Percentiles rank a stretch among this genome's conserved stretches.
phyloP scores from a whole-genome alignment of 2,888 invertebrate genomes.

The Scaptomyza flava region DNA sequence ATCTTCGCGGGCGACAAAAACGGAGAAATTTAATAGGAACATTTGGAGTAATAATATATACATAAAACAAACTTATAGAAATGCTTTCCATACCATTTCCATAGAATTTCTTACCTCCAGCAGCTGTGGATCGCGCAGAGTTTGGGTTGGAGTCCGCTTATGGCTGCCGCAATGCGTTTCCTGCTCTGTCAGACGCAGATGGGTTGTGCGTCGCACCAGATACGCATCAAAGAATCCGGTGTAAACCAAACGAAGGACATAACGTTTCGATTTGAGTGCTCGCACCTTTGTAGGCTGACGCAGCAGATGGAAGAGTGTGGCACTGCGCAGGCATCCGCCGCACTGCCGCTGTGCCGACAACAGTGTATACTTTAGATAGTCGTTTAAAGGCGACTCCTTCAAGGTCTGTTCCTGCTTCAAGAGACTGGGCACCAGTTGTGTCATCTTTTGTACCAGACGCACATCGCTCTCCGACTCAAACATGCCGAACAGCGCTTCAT shows the following conservation, averaged over 20 bases:
- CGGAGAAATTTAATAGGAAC: background rate
- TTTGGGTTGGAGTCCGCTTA: slow-evolving; percentile 11
- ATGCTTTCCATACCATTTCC: too few species aligned
- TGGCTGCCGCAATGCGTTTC: slow-evolving; percentile 13
- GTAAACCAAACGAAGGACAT: slow-evolving; percentile 89
- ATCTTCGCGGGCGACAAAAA: slow-evolving; percentile 29
- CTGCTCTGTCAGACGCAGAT: slow-evolving; percentile 86
- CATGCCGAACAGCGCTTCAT: slow-evolving; percentile 92
- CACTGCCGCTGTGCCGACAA: slow-evolving; percentile 91
- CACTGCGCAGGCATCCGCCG: slow-evolving; percentile 86
- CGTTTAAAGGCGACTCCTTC: slow-evolving; percentile 86
- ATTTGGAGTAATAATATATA: background rate
- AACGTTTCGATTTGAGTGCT: slow-evolving; percentile 85
- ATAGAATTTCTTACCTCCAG: slow-evolving; percentile 86
- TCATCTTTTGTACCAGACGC: slow-evolving; percentile 87
- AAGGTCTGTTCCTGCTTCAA: slow-evolving; percentile 92
- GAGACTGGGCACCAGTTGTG: slow-evolving; percentile 91
- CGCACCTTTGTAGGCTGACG: slow-evolving; percentile 85
- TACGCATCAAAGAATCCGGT: slow-evolving; percentile 91
- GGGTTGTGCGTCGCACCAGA: slow-evolving; percentile 89
- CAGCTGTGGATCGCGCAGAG: slow-evolving; percentile 89
- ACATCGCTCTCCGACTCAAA: slow-evolving; percentile 87
- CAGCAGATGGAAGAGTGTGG: slow-evolving; percentile 84
- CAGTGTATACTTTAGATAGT: slow-evolving; percentile 94
- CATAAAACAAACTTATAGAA: too few species aligned